Percentiles rank a stretch among this genome's conserved stretches.
Conservation (phyloP, 2,797 vertebrate genomes). For the Myiotriccus ornatus region DNA sequence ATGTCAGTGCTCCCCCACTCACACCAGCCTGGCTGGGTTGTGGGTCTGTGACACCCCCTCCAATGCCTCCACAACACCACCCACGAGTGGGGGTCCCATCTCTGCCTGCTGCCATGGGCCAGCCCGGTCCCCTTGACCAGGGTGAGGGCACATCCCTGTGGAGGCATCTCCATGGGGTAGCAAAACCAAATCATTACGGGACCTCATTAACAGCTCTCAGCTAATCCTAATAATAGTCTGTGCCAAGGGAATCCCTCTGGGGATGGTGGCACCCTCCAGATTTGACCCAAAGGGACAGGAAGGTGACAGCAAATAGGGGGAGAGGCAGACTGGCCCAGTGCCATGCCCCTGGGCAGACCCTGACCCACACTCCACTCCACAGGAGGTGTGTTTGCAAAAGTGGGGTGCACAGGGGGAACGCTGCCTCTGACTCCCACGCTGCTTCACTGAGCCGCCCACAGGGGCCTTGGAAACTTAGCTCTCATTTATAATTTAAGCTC, state of each 20-base stretch:
- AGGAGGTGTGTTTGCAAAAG: background rate
- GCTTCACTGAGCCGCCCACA: background rate
- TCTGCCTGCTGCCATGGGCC: background rate
- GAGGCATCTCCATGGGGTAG: background rate
- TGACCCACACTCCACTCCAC: background rate
- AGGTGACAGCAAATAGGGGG: background rate
- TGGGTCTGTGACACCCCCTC: background rate
- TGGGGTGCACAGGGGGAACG: background rate
- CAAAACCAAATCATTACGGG: background rate
- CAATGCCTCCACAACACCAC: accelerated
- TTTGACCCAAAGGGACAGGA: background rate
- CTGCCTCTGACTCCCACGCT: background rate
- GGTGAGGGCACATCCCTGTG: accelerated
- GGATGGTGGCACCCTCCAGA: background rate
- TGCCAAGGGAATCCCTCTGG: background rate
- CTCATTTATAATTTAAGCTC: slow-evolving; percentile 63
- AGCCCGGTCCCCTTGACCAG: background rate
- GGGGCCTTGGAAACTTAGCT: slow-evolving; percentile 41
- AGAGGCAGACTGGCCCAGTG: accelerated
- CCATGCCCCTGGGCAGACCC: background rate
- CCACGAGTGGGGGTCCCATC: accelerated
- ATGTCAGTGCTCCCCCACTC: background rate
- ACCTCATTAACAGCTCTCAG: background rate
- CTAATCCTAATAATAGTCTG: background rate
- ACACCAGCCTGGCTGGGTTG: accelerated